Evolutionary conservation across 2,797 vertebrate species (phyloP), one percentile per base, ranked within the genome.

Genomic region (Onychomys torridus): DNA sequence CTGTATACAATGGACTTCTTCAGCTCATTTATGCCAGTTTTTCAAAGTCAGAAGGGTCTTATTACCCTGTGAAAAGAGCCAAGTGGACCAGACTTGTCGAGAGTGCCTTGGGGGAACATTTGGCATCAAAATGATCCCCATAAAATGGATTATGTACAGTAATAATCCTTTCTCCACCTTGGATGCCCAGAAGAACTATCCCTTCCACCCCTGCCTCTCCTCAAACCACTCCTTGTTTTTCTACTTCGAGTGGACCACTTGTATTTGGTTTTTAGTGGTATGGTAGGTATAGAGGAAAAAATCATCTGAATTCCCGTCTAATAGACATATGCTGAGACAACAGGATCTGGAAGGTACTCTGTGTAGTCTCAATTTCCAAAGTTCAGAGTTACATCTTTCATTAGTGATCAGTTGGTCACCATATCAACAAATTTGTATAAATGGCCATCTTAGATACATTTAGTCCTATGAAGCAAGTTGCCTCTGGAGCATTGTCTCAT

Each of bases 101-200:
- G 93, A 91, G 98, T 89, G 67, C 89, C 90, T 96, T 93, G 84
- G 73, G 75, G 97, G 75, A 94, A 57, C 73, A 97, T 49, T 92
- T 49, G 46, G 79, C 93, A 96, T 95, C 95, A 94, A 98, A 97
- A 98, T n/a, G 19, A 97, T 92, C 97, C 97, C 97, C 94, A 97
- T 96, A 96, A 93, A 98, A 96, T 97, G 93, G 59, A 97, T 92
- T 97, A 98, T 98, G 77, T 98, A 98, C 97, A 98, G 75, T 91
- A 96, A 95, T 78, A 97, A 96, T 95, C 40, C 29, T 94, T 96
- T 95, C 78, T 78, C 77, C 86, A 91, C 69, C 83, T 46, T 57
- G 59, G 83, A 84, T 96, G 69, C 85, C 92, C 82, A 95, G 14
- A 49, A 10, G 10, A 96, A 79, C 88, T 95, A 90, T 96, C 27